These are phyloP conservation scores for Myotis daubentonii DNA, from an alignment of 2,797 vertebrate species.

Conservation along the genomic window DNA sequence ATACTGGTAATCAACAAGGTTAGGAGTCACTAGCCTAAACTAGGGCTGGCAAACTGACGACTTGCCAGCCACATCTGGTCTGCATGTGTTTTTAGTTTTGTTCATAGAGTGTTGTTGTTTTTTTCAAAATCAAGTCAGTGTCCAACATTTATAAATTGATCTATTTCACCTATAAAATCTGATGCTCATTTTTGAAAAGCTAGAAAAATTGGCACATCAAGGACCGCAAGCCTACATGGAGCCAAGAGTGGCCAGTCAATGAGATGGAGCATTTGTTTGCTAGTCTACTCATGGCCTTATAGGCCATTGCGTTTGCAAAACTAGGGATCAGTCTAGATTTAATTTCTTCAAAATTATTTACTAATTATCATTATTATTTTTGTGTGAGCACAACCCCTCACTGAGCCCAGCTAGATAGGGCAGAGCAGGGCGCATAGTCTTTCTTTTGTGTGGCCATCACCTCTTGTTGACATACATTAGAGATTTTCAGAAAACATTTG, in stretches of 20 bases:
- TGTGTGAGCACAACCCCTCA: neutral
- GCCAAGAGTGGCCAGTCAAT: neutral
- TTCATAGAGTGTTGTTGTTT: neutral
- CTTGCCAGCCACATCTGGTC: neutral
- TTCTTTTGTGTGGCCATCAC: neutral
- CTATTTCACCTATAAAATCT: slow-evolving; percentile 5
- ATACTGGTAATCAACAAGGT: neutral
- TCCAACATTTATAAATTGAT: neutral
- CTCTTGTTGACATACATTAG: neutral
- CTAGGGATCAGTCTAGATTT: neutral
- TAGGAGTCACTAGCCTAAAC: neutral
- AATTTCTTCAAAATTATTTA: neutral
- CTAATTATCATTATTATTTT: neutral
- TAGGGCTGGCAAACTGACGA: neutral
- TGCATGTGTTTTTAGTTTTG: neutral
- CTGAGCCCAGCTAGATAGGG: neutral
- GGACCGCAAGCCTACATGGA: neutral
- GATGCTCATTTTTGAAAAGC: neutral
- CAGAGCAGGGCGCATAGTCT: neutral
- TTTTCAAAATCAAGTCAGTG: neutral
- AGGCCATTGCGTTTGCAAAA: neutral
- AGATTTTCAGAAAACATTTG: slow-evolving; percentile 8
- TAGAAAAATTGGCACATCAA: slow-evolving; percentile 22
- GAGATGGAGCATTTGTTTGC: neutral
- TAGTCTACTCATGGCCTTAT: neutral